Percentiles rank a stretch among this genome's conserved stretches.
These are phyloP conservation scores for Rhyacichthys aspro DNA, from an alignment of 2,797 vertebrate species.

Conservation along the genomic window DNA sequence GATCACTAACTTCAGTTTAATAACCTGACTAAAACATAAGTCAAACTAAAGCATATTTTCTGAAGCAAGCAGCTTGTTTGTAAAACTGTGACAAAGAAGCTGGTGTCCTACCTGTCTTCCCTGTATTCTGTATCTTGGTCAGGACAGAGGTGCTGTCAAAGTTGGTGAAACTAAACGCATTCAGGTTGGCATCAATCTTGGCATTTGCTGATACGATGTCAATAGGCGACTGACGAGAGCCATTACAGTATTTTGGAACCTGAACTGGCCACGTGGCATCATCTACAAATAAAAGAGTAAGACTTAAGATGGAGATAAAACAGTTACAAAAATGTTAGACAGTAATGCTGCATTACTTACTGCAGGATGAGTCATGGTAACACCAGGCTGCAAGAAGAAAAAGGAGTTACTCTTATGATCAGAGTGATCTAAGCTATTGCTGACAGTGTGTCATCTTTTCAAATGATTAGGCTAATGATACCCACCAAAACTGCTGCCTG, in stretches of 20 bases:
- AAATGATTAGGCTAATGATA: not conserved
- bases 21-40: not conserved
- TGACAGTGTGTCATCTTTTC: too few relatives aligned
- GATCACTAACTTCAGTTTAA: not conserved
- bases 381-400: conserved; percentile 65
- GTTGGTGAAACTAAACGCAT: conserved; percentile 45
- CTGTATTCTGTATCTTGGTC: conserved; percentile 57
- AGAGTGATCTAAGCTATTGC: too few relatives aligned
- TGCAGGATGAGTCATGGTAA: conserved; percentile 56
- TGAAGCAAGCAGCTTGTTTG: too few relatives aligned
- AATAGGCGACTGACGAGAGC: conserved; percentile 77
- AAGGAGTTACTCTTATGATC: too few relatives aligned
- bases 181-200: conserved; percentile 19
- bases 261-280: conserved; percentile 49
- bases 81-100: too few relatives aligned
- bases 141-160: conserved; percentile 18
- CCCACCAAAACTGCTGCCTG: not conserved
- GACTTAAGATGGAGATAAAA: too few relatives aligned
- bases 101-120: conserved; percentile 50
- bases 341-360: conserved; percentile 62
- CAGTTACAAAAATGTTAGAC: too few relatives aligned
- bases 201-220: conserved; percentile 53
- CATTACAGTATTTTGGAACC: conserved; percentile 38
- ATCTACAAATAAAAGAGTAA: conserved; percentile 41
- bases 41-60: too few relatives aligned